phyloP scores from a whole-genome alignment of 1,140 invertebrate species.

The Pissodes strobi region DNA sequence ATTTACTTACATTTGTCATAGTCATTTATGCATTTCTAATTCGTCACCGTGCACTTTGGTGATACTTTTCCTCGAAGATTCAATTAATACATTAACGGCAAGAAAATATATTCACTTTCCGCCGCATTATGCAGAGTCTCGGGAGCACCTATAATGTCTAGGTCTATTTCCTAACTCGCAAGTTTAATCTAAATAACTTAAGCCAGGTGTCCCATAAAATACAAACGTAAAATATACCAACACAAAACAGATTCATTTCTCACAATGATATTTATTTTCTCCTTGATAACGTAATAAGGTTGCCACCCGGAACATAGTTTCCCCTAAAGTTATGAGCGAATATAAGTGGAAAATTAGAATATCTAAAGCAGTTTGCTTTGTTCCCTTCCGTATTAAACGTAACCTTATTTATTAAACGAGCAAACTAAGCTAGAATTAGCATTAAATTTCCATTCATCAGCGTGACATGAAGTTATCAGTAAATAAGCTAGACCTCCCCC shows the following conservation, averaged over 20 bases:
- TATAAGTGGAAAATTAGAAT: conserved; percentile 51
- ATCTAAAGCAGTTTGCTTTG: conserved; percentile 49
- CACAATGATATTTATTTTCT: conserved; percentile 38
- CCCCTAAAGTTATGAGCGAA: conserved; percentile 46
- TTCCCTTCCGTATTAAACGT: conserved; percentile 50
- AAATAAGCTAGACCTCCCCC: conserved; percentile 50
- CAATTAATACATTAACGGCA: too few relatives aligned
- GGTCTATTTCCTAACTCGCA: background rate
- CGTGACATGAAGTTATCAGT: conserved; percentile 53
- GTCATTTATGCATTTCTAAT: too few relatives aligned
- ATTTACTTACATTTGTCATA: too few relatives aligned
- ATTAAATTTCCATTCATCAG: conserved; percentile 54
- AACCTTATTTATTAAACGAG: conserved; percentile 52
- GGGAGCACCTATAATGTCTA: background rate
- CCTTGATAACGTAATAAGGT: conserved; percentile 44
- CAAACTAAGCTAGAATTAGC: conserved; percentile 52
- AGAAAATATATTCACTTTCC: too few relatives aligned
- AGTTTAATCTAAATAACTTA: conserved; percentile 34
- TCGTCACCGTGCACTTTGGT: too few relatives aligned
- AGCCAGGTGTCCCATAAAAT: conserved; percentile 28
- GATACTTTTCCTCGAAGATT: too few relatives aligned
- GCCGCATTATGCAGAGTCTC: too few relatives aligned
- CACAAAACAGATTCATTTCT: conserved; percentile 34
- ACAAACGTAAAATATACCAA: conserved; percentile 31
- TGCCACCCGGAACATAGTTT: conserved; percentile 40